Evolutionary conservation across 2,113 vertebrate genomes (phyloP).

Genomic region (Garra rufa): DNA sequence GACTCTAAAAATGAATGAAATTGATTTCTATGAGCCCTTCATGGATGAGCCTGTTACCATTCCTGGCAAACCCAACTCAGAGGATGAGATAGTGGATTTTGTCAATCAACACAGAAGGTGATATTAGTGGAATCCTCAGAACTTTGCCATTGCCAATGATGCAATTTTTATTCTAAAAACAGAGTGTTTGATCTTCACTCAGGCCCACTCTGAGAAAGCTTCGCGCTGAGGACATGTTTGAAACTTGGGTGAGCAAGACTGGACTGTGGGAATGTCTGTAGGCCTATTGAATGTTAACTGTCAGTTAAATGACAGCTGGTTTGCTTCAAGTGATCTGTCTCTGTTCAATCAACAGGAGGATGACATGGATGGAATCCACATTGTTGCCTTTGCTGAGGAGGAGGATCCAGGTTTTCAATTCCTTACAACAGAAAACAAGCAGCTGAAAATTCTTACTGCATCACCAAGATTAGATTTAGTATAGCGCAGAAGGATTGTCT

Average conservation of each 20-base stretch:
- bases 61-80: slow-evolving; percentile 88
- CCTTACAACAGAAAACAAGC: background rate
- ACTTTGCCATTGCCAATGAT: background rate
- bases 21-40: slow-evolving; percentile 98
- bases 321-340: background rate
- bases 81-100: slow-evolving; percentile 93
- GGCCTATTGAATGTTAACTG: background rate
- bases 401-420: slow-evolving; percentile 89
- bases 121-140: background rate
- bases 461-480: background rate
- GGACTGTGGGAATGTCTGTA: background rate
- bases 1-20: slow-evolving; percentile 94
- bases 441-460: background rate
- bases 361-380: slow-evolving; percentile 95
- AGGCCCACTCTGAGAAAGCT: slow-evolving; percentile 93
- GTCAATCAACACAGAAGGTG: slow-evolving; percentile 90
- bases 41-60: slow-evolving; percentile 92
- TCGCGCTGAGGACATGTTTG: slow-evolving; percentile 95
- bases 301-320: background rate
- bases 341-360: slow-evolving; percentile 81
- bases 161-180: background rate
- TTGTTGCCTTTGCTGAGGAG: slow-evolving; percentile 96
- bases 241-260: slow-evolving; percentile 88
- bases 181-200: slow-evolving; percentile 17
- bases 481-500: background rate